These are phyloP conservation scores for Falcaria lacertinaria DNA, from an alignment of 2,888 invertebrate species.

Conservation along the genomic window DNA sequence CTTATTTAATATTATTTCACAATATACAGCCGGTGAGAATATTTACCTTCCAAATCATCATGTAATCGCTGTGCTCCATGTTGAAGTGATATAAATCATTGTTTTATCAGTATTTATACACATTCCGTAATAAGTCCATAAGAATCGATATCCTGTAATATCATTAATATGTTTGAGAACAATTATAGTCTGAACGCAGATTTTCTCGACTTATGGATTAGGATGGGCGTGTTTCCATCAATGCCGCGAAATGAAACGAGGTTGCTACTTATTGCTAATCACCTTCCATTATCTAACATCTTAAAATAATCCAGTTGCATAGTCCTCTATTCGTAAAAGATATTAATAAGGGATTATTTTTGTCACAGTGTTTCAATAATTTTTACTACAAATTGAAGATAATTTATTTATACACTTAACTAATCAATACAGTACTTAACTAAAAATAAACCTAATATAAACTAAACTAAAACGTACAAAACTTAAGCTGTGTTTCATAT, in stretches of 20 bases:
- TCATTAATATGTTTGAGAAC: conserved; percentile 18
- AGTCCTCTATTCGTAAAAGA: neutral
- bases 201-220: conserved; percentile 28
- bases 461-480: no score
- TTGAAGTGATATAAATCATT: conserved; percentile 33
- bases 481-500: no score
- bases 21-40: conserved; percentile 4
- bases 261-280: conserved; percentile 8
- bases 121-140: conserved; percentile 39
- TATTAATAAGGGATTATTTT: no score
- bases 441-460: no score
- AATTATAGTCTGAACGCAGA: conserved; percentile 35
- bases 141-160: conserved; percentile 41
- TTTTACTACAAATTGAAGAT: no score
- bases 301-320: neutral
- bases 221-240: conserved; percentile 34
- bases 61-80: conserved; percentile 35
- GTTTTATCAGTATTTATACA: conserved; percentile 50
- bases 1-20: no score
- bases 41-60: conserved; percentile 62
- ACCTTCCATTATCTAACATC: neutral
- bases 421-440: no score
- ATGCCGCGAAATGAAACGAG: conserved; percentile 22
- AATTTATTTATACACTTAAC: no score
- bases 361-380: no score